Base-by-base conservation (phyloP, 1,140 invertebrate species). In the Drosophila parvula region DNA sequence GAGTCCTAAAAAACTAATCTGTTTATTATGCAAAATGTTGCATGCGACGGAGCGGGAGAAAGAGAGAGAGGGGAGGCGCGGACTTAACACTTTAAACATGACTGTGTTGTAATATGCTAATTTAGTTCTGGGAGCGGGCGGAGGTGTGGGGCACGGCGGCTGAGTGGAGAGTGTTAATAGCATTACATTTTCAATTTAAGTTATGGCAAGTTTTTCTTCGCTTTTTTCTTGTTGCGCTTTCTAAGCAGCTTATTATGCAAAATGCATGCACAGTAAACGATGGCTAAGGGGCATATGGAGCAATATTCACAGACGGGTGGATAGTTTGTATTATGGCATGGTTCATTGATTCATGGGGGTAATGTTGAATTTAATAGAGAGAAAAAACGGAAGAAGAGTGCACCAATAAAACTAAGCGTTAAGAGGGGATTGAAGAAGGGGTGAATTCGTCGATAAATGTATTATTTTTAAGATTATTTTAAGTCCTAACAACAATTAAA, bases 1-100 rank as follows among this genome's bases (percentile, higher is more conserved):
- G 63, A 59, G 63, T 71, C 56, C 64, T 81, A 71, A 69, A 76
- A 82, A 85, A 81, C 59, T 68, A 71, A 79, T 76, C 64, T 86
- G 59, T 86, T 82, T 82, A 71, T 58, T 88, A 88, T 86, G 82
- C 78, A 82, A 76, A 88, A 82, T 79, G 67, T 61, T 79, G 63
- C 79, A 83, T 82, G 79, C 79, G 44, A 41, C 43, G 38, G 18
- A 32, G 30, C 14, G 22, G 4, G 14, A n/a, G 36, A 12, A 7
- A 14, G 18, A 22, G 22, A 34, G 28, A 12, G 43, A n/a, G 47
- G 11, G 9, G 14, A 5, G 28, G 32, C 16, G 40, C 16, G 44
- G 45, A 12, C 45, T 8, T 70, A 36, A 74, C 57, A 45, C 63
- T 47, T 67, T 59, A 63, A 62, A 83, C 68, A 74, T 71, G 65